Base-by-base conservation (phyloP, 2,113 vertebrate species). In the Monopterus albus region DNA sequence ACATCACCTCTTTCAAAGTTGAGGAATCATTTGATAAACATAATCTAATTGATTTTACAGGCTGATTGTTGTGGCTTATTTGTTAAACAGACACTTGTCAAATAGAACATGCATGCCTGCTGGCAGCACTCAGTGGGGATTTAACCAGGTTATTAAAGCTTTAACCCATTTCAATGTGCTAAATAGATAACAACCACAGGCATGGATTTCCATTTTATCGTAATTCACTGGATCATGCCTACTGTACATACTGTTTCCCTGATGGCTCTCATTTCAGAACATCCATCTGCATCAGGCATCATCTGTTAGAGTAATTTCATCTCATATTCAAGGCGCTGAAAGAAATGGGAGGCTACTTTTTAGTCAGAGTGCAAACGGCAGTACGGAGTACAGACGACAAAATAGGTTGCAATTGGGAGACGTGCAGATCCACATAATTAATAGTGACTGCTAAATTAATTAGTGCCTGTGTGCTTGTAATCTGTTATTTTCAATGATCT, bases 161-260 rank as follows among this genome's bases (percentile, higher is more conserved):
- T 77, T 53, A 79, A 80, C 66, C 70, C 61, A 25, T 78, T 86
- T 85, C 65, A 63, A 78, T 17, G 23, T 21, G 74, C 64, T 86
- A 86, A 91, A 85, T 75, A 76, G 85, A 88, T 82, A 88, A 91
- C 83, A 88, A 84, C 68, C 52, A 40, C 43, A 1, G 51, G 70
- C 78, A 77, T 80, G 72, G 84, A 82, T 88, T 87, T 86, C 67
- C 79, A 88, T 83, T 87, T 86, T 29, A 79, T 79, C 67, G 75
- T 80, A 73, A 86, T 84, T 83, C 78, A 73, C 49, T 43, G 59
- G 72, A 83, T 83, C 85, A 57, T 70, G 67, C 65, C 62, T 51
- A 52, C 43, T n/a, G 28, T 52, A 59, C 74, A n/a, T n/a, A 75
- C 66, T 15, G 43, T 78, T 78, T 52, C 73, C 66, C 49, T 2